A percentile compares a stretch with the other conserved stretches of the same genome.
Conservation (phyloP, 2,888 invertebrate genomes). For the Drosophila dives region DNA sequence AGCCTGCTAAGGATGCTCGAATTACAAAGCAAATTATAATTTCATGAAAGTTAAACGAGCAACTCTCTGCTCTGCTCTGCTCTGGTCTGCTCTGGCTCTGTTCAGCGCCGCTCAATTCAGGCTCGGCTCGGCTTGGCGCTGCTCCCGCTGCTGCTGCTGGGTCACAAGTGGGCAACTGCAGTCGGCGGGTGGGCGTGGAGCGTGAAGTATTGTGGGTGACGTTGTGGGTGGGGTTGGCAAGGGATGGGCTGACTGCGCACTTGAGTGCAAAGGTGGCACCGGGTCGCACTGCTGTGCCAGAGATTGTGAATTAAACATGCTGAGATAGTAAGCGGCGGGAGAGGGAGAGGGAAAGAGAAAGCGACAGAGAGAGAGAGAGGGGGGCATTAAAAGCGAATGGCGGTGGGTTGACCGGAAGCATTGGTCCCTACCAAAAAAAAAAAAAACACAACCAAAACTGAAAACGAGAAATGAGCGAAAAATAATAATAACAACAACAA, state of each 20-base stretch:
- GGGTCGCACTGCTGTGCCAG: conserved; percentile 73
- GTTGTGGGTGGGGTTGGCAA: neutral
- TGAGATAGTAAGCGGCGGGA: conserved; percentile 36
- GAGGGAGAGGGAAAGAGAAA: neutral
- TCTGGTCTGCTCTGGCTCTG: conserved; percentile 5
- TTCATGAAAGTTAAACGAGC: conserved; percentile 83
- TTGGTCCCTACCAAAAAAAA: conserved; percentile 34
- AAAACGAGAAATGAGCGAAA: conserved; percentile 24
- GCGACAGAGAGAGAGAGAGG: neutral
- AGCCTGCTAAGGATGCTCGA: conserved; percentile 72
- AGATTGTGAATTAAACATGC: conserved; percentile 81
- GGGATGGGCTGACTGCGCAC: conserved; percentile 63
- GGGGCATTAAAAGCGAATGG: conserved; percentile 34
- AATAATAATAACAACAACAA: conserved; percentile 53
- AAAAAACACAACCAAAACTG: conserved; percentile 13
- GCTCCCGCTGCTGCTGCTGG: conserved; percentile 23
- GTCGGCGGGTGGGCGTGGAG: conserved; percentile 1
- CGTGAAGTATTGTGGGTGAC: conserved; percentile 9
- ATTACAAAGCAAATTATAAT: conserved; percentile 83
- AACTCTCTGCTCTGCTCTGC: conserved; percentile 63
- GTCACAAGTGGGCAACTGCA: conserved; percentile 52
- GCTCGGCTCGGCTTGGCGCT: conserved; percentile 3
- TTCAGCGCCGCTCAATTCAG: conserved; percentile 1
- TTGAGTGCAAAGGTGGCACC: conserved; percentile 77
- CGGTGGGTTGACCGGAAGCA: conserved; percentile 66